Evolutionary conservation across 35 echinoderm and acorn worm species (phyloP), one percentile per base, ranked within the genome.

Genomic region (Stichopus chloronotus): DNA sequence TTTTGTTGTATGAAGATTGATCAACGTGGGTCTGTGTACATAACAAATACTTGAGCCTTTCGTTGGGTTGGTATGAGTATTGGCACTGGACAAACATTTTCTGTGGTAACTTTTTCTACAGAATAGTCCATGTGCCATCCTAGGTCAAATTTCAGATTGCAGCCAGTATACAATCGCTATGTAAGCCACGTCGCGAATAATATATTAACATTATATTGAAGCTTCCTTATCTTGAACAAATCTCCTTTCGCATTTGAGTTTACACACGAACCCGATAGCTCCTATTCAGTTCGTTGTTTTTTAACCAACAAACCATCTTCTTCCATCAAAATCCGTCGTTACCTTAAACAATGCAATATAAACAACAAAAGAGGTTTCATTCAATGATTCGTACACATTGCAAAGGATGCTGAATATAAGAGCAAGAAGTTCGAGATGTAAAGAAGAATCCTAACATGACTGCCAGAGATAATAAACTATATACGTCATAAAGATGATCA

Each of bases 261-360:
- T 85, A 85, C 82, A 85, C 82, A 85, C 82, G 82, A 85, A 85
- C 82, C 55, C 55, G 82, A 8, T 23, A 58, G 82, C 58, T 85
- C 58, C 82, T 53, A 58, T 30, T 53, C 55, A 20, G 58, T 43
- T 58, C 57, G 56, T 85, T 85, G 82, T 85, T 85, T 85, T 83
- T 58, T 19, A 58, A 85, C 82, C 82, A 85, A 85, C 82, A 85
- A 85, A 56, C 24, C 82, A 58, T 58, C 58, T 85, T 56, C 55
- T 85, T 57, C 43, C n/a, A 85, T 58, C 55, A 55, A 56, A 56
- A 53, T 56, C 82, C 53, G 57, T 53, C 17, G 82, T 20, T 22
- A 9, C 55, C 17, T 85, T 83, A 83, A 83, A 83, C 80, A 83
- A 83, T 83, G 80, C 12, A 83, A 83, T 55, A 25, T 53, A 83